Evolutionary conservation across 2,888 invertebrate genomes (phyloP), one percentile per base, ranked within the genome.

Genomic region (Plebejus anna): DNA sequence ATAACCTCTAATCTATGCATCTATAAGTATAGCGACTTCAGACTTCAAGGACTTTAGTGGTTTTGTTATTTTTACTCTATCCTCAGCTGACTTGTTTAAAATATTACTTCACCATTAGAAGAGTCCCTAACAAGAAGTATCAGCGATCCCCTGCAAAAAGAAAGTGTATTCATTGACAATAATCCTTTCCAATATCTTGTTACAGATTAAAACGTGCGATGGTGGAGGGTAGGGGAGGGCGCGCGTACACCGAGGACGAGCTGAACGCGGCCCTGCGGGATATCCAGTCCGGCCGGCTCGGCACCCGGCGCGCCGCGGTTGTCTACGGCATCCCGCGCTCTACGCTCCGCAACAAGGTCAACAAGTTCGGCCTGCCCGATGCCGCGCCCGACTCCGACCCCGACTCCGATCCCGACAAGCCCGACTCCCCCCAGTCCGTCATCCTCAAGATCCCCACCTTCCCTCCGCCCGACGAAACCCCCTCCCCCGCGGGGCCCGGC

Each of bases 291-390:
- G 98, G 98, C 28, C 97, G 98, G 85, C 94, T 99, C 82, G 99
- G 98, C 81, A 98, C 98, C 6, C 94, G 99, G 72, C 95, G 99
- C 78, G 99, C 99, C 9, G 98, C 99, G 76, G 98, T 98, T 76
- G 97, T 98, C 83, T 99, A 99, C 91, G 98, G 98, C 83, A 98
- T 99, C 87, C 99, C 99, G 7, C 96, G 99, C 81, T 98, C 99
- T 81, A 99, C 99, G 42, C 95, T 99, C 75, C 96, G 99, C 80
- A 99, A 99, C 94, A 99, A 99, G 94, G 98, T 97, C 87, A 97
- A 97, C 95, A 98, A 98, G 89, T 88, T 88, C 79, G 92, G 92
- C 75, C 94, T 97, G 85, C 95, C 96, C 90, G 97, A 97, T 83
- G 94, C 95, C 75, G 80, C 78, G 28, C 95, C 96, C 82, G 96